Evolutionary conservation across 2,888 invertebrate species (phyloP).

Genomic region (Polymixis lichenea): DNA sequence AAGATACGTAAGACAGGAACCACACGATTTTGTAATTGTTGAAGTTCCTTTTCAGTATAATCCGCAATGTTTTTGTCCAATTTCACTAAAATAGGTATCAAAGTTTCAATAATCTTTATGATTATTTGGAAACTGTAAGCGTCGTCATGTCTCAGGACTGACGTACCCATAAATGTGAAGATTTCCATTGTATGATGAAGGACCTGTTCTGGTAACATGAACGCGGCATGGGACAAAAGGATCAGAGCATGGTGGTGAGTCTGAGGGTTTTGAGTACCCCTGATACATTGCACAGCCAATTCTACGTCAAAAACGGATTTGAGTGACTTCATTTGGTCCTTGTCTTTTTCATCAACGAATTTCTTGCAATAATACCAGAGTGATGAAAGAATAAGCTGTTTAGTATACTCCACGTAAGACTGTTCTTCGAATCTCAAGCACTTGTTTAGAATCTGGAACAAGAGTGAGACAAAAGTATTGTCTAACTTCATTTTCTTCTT

Average conservation of each 20-base stretch:
- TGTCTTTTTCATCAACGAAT: constrained; percentile 84
- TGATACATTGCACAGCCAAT: constrained; percentile 96
- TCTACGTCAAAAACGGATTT: constrained; percentile 92
- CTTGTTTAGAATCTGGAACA: constrained; percentile 95
- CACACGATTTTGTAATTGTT: constrained; percentile 86
- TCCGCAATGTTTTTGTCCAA: constrained; percentile 82
- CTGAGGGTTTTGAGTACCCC: constrained; percentile 97
- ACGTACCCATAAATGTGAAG: constrained; percentile 99
- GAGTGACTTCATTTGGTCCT: constrained; percentile 83
- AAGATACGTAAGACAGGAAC: constrained; percentile 96
- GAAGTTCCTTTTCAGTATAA: constrained; percentile 79
- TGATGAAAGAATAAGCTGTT: constrained; percentile 95
- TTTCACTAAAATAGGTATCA: constrained; percentile 95
- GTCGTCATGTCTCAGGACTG: constrained; percentile 97
- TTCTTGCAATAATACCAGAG: constrained; percentile 93
- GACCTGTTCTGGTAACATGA: constrained; percentile 95
- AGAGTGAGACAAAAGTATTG: constrained; percentile 92
- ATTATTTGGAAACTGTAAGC: constrained; percentile 98
- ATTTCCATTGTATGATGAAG: constrained; percentile 98
- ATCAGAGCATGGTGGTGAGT: constrained; percentile 98
- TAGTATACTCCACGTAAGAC: constrained; percentile 95
- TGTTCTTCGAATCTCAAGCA: constrained; percentile 96
- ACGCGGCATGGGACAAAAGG: constrained; percentile 94
- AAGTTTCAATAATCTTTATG: constrained; percentile 96
- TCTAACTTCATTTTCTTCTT: constrained; percentile 94